These are phyloP conservation scores for Tachyglossus aculeatus DNA, from an alignment of 2,797 vertebrate species.

Conservation along the genomic window DNA sequence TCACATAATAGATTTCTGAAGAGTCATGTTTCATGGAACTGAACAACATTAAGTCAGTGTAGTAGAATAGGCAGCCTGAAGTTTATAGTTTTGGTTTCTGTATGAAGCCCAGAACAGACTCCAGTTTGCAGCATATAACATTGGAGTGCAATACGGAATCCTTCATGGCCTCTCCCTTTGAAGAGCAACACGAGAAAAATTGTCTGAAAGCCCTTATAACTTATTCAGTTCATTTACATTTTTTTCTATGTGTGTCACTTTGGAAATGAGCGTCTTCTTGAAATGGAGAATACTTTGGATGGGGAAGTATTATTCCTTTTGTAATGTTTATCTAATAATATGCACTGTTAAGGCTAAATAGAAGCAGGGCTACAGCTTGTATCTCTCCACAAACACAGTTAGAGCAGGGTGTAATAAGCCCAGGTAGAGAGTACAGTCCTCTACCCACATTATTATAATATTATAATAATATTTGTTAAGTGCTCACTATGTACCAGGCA, in stretches of 20 bases:
- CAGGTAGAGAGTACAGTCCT: no score
- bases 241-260: not conserved
- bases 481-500: no score
- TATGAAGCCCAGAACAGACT: not conserved
- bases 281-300: no score
- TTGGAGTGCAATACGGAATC: not conserved
- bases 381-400: no score
- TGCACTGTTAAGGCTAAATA: no score
- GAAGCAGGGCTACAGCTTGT: no score
- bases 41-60: constrained; percentile 11
- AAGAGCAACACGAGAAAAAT: no score
- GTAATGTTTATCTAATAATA: no score
- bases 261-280: not conserved
- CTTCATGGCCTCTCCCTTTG: not conserved
- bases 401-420: no score
- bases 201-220: not conserved
- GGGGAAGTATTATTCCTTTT: no score
- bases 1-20: constrained; percentile 47
- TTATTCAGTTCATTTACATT: not conserved
- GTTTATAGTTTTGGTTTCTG: constrained; percentile 22
- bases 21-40: constrained; percentile 26
- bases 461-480: no score
- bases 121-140: not conserved
- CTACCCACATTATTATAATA: no score
- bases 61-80: not conserved